phyloP scores from a whole-genome alignment of 2,113 vertebrate species.

The Platichthys stellatus region DNA sequence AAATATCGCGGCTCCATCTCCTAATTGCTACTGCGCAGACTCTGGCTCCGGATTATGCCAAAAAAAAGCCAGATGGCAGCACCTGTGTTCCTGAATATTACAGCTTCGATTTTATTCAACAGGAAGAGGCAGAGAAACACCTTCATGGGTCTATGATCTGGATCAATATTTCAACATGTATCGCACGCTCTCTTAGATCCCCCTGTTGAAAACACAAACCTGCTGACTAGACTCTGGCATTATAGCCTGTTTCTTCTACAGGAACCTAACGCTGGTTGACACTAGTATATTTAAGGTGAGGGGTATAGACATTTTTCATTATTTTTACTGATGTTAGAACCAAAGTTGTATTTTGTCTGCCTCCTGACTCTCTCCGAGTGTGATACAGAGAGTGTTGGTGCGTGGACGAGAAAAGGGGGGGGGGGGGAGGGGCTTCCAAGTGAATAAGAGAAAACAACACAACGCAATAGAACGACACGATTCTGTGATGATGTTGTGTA shows the following conservation, averaged over 20 bases:
- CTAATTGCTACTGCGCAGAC: too few relatives aligned
- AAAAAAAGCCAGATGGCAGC: too few relatives aligned
- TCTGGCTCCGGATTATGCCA: too few relatives aligned
- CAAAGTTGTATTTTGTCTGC: background rate
- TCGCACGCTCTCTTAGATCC: background rate
- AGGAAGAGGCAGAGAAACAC: too few relatives aligned
- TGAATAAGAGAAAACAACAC: background rate
- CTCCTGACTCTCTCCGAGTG: background rate
- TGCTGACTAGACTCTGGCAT: background rate
- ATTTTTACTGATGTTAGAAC: background rate
- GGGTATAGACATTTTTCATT: background rate
- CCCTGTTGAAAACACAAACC: background rate
- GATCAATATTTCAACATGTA: slow-evolving; percentile 15
- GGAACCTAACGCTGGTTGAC: background rate
- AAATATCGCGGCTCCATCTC: too few relatives aligned
- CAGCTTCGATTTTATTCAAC: too few relatives aligned
- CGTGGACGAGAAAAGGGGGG: background rate
- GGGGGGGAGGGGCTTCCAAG: too few relatives aligned
- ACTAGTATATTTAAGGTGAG: background rate
- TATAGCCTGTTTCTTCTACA: background rate
- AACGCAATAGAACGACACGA: background rate
- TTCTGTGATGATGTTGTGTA: background rate
- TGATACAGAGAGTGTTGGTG: background rate
- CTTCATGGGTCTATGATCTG: background rate
- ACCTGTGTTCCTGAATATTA: too few relatives aligned